Conservation (phyloP, 2,888 invertebrate species). For the Apotomis betuletana region DNA sequence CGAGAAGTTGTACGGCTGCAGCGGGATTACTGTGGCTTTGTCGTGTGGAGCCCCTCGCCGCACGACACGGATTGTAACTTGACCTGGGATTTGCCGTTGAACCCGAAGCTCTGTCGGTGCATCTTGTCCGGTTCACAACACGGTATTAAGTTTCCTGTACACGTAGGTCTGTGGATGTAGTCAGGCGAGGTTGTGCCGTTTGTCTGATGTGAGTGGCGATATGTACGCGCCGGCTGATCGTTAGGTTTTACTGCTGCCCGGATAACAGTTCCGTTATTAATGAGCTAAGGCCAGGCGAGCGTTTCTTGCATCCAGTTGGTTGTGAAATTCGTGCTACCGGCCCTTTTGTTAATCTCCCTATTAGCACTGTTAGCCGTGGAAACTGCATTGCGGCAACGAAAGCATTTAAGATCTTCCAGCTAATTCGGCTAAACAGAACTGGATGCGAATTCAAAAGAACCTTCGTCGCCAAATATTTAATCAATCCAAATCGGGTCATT, state of each 20-base stretch:
- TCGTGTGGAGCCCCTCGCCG: background rate
- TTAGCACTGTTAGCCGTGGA: conserved; percentile 2
- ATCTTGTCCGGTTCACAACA: background rate
- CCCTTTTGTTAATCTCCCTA: background rate
- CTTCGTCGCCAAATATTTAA: conserved; percentile 30
- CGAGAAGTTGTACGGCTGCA: background rate
- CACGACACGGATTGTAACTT: conserved; percentile 16
- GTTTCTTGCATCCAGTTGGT: background rate
- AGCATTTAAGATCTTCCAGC: conserved; percentile 25
- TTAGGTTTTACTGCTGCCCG: conserved; percentile 14
- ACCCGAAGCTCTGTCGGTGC: conserved; percentile 27
- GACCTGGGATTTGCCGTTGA: conserved; percentile 19
- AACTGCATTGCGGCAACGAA: background rate
- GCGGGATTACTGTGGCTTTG: background rate
- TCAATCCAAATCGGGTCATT: conserved; percentile 29
- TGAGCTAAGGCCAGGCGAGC: conserved; percentile 10
- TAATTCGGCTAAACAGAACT: conserved; percentile 33
- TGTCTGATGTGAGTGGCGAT: conserved; percentile 10
- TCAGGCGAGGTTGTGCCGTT: background rate
- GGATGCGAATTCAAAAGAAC: conserved; percentile 22
- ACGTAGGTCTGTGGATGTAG: background rate
- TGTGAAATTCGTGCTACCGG: conserved; percentile 1
- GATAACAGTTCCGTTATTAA: conserved; percentile 23
- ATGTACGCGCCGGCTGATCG: conserved; percentile 7
- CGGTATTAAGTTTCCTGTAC: conserved; percentile 15